A percentile compares a stretch with the other conserved stretches of the same genome.
phyloP scores from a whole-genome alignment of 1,140 invertebrate species.

The Drosophila dunni region DNA sequence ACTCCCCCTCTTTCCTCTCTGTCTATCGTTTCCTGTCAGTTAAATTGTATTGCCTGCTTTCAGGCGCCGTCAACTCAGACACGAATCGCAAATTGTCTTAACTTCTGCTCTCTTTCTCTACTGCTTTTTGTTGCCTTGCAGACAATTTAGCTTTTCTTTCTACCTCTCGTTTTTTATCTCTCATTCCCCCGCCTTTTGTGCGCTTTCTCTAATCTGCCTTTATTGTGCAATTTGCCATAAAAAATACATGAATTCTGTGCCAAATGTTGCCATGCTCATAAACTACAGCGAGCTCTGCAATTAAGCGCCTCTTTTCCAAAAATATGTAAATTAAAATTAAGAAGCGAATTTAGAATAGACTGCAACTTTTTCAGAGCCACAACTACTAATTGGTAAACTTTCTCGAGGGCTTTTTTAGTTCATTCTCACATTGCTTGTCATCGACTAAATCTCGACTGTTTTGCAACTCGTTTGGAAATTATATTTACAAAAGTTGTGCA shows the following conservation, averaged over 20 bases:
- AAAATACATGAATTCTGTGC: constrained; percentile 53
- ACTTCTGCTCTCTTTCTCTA: constrained; percentile 34
- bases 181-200: not conserved
- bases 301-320: constrained; percentile 54
- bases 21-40: not conserved
- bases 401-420: constrained; percentile 38
- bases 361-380: constrained; percentile 15
- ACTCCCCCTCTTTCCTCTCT: not conserved
- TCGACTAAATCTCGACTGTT: constrained; percentile 8
- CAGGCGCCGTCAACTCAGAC: constrained; percentile 21
- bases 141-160: constrained; percentile 42
- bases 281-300: constrained; percentile 59
- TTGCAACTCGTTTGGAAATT: constrained; percentile 44
- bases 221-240: constrained; percentile 61
- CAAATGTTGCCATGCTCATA: constrained; percentile 32
- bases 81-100: constrained; percentile 68
- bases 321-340: constrained; percentile 5
- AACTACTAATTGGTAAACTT: constrained; percentile 70
- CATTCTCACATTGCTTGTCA: not conserved
- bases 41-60: constrained; percentile 48
- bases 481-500: constrained; percentile 55
- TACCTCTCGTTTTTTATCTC: not conserved
- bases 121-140: constrained; percentile 41
- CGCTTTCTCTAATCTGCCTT: constrained; percentile 21
- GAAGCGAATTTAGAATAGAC: not conserved